These are phyloP conservation scores for Apogon talboti DNA, from an alignment of 2,797 vertebrate genomes.

Conservation along the genomic window DNA sequence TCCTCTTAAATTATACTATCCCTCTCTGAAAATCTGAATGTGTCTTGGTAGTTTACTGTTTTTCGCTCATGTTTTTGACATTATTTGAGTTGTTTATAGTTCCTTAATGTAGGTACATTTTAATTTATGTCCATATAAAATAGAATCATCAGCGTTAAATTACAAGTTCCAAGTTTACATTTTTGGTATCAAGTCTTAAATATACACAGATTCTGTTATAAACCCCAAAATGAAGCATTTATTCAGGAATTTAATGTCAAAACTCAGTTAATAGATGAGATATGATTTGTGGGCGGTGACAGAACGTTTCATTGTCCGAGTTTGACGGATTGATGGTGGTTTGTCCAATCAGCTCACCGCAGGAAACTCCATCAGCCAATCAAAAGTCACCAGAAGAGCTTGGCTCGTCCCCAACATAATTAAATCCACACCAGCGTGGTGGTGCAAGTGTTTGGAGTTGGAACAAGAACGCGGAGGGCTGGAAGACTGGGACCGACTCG, in stretches of 20 bases:
- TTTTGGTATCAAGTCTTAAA: not conserved
- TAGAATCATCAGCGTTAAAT: not conserved
- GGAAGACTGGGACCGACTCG: conserved; percentile 11
- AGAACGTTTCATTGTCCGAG: conserved; percentile 16
- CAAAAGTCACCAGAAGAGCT: conserved; percentile 17
- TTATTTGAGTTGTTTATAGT: no score
- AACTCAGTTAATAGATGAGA: conserved; percentile 16
- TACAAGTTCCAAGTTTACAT: not conserved
- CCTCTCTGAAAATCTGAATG: no score
- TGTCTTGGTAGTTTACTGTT: no score
- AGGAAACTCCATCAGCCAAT: conserved; percentile 55
- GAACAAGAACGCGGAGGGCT: conserved; percentile 14
- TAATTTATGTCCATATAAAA: no score
- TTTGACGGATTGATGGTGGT: conserved; percentile 63
- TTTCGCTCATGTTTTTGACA: no score
- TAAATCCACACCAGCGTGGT: conserved; percentile 78
- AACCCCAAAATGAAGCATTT: not conserved
- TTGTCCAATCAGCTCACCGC: conserved; percentile 62
- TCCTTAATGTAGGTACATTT: no score
- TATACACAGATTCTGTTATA: no score
- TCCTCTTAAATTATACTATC: no score
- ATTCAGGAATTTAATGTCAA: not conserved
- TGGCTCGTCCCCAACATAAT: conserved; percentile 62
- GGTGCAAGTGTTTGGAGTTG: conserved; percentile 68
- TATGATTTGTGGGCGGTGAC: conserved; percentile 52